Evolutionary conservation across 2,888 invertebrate species (phyloP).

Genomic region (Hololepta plana): DNA sequence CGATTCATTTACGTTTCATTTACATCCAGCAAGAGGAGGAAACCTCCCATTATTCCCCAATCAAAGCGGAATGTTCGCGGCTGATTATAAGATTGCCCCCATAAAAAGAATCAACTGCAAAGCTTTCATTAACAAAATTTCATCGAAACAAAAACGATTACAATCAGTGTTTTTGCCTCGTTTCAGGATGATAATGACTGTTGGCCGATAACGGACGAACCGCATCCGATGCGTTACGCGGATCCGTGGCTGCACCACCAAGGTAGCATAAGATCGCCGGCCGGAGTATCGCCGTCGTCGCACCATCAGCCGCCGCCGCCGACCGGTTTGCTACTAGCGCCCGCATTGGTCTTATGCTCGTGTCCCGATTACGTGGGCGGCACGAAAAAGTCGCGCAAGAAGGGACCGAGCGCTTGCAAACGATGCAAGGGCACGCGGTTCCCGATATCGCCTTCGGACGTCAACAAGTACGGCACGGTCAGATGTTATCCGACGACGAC

Average conservation of each 20-base stretch:
- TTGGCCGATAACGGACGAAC: no score
- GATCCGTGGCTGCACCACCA: constrained; percentile 66
- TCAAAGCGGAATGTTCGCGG: no score
- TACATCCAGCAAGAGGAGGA: no score
- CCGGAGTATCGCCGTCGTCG: constrained; percentile 18
- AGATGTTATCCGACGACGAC: constrained; percentile 22
- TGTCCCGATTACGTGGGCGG: constrained; percentile 66
- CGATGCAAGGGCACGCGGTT: constrained; percentile 69
- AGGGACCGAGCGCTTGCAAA: constrained; percentile 61
- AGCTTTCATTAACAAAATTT: no score
- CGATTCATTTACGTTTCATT: no score
- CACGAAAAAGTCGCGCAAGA: constrained; percentile 51
- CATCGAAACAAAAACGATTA: no score
- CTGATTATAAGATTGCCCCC: no score
- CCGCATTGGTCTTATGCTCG: constrained; percentile 59
- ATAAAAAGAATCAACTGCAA: no score
- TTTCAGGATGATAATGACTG: no score
- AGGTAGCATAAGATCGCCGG: constrained; percentile 46
- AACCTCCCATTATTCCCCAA: no score
- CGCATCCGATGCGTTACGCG: constrained; percentile 72
- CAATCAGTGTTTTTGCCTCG: no score
- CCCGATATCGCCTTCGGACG: constrained; percentile 37
- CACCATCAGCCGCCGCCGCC: constrained; percentile 26
- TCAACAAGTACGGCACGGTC: constrained; percentile 45
- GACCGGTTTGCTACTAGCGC: constrained; percentile 29